Conservation (phyloP, 2,888 invertebrate genomes). For the Lathronympha strigana region DNA sequence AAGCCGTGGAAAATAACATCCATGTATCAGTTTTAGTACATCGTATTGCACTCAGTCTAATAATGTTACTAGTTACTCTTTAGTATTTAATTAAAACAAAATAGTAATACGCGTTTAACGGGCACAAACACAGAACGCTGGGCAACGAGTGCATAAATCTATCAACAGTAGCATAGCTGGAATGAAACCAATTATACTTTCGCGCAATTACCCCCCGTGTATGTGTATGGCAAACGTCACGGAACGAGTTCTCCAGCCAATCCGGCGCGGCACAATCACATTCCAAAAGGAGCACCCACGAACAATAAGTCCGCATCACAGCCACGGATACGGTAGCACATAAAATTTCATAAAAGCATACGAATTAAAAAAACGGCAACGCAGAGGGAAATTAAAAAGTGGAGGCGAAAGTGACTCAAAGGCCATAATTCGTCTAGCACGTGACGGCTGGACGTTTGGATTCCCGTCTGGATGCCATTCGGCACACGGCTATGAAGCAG, state of each 20-base stretch:
- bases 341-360: constrained; percentile 76
- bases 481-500: constrained; percentile 57
- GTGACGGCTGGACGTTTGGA: constrained; percentile 66
- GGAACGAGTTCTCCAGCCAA: constrained; percentile 35
- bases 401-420: constrained; percentile 74
- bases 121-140: constrained; percentile 10
- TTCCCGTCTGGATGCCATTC: constrained; percentile 61
- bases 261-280: constrained; percentile 61
- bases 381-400: constrained; percentile 77
- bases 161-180: constrained; percentile 31
- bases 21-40: too few species aligned
- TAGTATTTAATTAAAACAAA: background rate
- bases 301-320: constrained; percentile 59
- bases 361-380: constrained; percentile 76
- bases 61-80: background rate
- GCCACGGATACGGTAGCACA: constrained; percentile 60
- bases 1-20: too few species aligned
- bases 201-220: constrained; percentile 33
- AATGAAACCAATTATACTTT: constrained; percentile 38
- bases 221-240: constrained; percentile 38
- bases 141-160: constrained; percentile 31
- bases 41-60: too few species aligned
- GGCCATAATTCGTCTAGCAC: constrained; percentile 77
- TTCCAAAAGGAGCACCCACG: constrained; percentile 53
- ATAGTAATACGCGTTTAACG: background rate